Evolutionary conservation across 2,113 vertebrate genomes (phyloP).

Genomic region (Anser cygnoides): DNA sequence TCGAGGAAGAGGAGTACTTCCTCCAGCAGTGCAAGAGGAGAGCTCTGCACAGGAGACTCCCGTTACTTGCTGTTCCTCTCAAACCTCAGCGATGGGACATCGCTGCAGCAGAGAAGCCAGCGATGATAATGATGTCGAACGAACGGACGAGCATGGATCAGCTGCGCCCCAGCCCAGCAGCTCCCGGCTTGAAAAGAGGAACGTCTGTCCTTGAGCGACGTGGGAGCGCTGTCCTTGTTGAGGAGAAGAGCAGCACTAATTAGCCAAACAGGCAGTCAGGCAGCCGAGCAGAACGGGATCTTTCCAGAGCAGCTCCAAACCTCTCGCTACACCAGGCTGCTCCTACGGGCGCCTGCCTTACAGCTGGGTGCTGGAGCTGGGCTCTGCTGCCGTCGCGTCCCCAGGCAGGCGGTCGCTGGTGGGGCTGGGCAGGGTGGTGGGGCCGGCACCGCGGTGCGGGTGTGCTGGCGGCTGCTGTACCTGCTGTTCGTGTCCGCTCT

Average conservation of each 20-base stretch:
- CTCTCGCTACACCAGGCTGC: background rate
- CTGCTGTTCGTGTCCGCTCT: background rate
- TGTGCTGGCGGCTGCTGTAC: background rate
- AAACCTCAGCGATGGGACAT: fast-evolving
- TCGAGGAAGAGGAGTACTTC: background rate
- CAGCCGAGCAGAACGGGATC: background rate
- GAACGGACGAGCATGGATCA: background rate
- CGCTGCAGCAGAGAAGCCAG: background rate
- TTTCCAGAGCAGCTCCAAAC: background rate
- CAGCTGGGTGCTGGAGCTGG: fast-evolving
- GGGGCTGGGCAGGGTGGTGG: fast-evolving
- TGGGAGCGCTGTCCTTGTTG: fast-evolving
- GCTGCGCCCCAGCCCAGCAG: background rate
- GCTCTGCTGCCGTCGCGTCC: background rate
- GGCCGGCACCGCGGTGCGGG: fast-evolving
- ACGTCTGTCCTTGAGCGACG: background rate
- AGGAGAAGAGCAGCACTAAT: background rate
- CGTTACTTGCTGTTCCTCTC: background rate
- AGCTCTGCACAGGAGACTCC: background rate
- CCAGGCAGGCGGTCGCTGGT: no score
- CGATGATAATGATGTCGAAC: background rate
- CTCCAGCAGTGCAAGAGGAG: background rate
- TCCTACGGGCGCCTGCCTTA: fast-evolving
- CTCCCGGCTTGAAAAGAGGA: no score
- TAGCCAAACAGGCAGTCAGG: background rate